A percentile compares a stretch with the other conserved stretches of the same genome.
These are phyloP conservation scores for Cecropterus lyciades DNA, from an alignment of 1,140 invertebrate species.

Conservation along the genomic window DNA sequence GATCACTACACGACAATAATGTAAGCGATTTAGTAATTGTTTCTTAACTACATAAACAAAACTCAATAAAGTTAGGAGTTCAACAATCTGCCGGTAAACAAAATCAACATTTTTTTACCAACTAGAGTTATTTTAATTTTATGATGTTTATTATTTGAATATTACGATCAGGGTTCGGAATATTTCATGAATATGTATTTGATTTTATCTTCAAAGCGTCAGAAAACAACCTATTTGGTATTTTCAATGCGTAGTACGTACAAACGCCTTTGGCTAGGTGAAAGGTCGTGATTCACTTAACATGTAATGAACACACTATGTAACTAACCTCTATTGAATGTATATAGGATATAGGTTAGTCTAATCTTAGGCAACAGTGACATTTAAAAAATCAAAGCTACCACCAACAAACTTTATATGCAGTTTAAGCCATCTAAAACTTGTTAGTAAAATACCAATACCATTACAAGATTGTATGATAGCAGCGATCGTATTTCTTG, in stretches of 20 bases:
- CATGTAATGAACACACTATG: no score
- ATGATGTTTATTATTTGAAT: slow-evolving; percentile 30
- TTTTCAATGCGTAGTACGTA: slow-evolving; percentile 12
- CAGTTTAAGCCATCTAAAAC: no score
- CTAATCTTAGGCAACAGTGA: no score
- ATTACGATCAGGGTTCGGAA: slow-evolving; percentile 9
- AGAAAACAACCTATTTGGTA: slow-evolving; percentile 13
- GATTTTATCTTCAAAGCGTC: slow-evolving; percentile 36
- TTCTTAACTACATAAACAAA: neutral
- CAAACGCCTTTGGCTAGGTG: neutral
- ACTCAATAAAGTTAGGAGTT: slow-evolving; percentile 5
- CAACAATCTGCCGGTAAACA: slow-evolving; percentile 2
- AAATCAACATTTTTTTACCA: slow-evolving; percentile 30
- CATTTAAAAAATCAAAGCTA: no score
- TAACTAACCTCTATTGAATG: no score
- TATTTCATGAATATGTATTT: slow-evolving; percentile 35
- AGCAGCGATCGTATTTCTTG: no score
- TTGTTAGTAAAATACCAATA: no score
- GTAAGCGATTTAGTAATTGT: neutral
- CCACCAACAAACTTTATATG: no score
- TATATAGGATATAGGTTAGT: no score
- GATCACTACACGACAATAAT: neutral
- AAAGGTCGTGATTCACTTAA: slow-evolving; percentile 2
- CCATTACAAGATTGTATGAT: no score
- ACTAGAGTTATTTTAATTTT: slow-evolving; percentile 10